A percentile compares a stretch with the other conserved stretches of the same genome.
Conservation (phyloP, 2,113 vertebrate species). For the Dinomys branickii region DNA sequence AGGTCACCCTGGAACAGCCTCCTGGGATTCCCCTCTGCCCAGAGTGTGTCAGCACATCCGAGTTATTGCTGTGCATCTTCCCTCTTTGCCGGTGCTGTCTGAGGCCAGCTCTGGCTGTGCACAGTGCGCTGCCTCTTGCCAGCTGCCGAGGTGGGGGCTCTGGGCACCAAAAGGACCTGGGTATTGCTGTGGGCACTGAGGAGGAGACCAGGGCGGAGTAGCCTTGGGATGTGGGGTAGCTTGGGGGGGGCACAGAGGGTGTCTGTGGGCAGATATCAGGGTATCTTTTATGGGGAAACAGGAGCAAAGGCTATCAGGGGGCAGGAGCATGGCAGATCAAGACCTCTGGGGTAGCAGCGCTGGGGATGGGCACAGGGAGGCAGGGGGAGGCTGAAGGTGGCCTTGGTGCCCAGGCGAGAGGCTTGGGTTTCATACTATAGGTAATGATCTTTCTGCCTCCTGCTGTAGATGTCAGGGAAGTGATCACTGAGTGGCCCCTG, state of each 20-base stretch:
- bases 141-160: not conserved
- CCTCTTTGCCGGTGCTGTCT: not conserved
- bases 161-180: not conserved
- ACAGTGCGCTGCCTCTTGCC: not conserved
- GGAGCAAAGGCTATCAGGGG: not conserved
- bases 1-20: not conserved
- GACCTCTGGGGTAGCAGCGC: not conserved
- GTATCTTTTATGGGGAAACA: not conserved
- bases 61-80: rapidly evolving
- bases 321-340: rapidly evolving
- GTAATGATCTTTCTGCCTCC: rapidly evolving
- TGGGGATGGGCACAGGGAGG: not conserved
- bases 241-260: not conserved
- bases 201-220: too few species aligned
- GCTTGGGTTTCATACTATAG: rapidly evolving
- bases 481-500: rapidly evolving
- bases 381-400: not conserved
- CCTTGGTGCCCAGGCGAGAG: rapidly evolving
- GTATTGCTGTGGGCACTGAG: not conserved
- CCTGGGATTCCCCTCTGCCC: not conserved
- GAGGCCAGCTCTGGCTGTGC: not conserved
- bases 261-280: not conserved
- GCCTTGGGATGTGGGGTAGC: not conserved
- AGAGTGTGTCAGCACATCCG: rapidly evolving
- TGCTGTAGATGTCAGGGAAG: rapidly evolving